phyloP scores from a whole-genome alignment of 2,888 invertebrate genomes.

The Ophion slaviceki region DNA sequence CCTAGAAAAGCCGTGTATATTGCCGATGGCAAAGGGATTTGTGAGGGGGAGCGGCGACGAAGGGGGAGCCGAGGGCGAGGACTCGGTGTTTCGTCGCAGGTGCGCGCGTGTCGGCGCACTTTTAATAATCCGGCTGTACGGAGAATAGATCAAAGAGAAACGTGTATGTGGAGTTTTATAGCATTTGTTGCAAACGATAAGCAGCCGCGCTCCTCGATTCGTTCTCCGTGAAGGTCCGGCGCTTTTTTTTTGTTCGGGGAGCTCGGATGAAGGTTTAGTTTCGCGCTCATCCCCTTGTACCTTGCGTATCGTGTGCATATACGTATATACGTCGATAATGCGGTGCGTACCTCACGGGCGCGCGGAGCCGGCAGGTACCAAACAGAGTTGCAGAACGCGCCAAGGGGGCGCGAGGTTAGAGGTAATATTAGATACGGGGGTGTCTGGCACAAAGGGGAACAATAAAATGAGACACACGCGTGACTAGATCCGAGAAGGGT shows the following conservation, averaged over 20 bases:
- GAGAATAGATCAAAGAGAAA: slow-evolving; percentile 71
- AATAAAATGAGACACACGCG: slow-evolving; percentile 76
- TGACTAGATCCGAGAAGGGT: slow-evolving; percentile 68
- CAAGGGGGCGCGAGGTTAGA: slow-evolving; percentile 43
- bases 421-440: slow-evolving; percentile 57
- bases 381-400: slow-evolving; percentile 69
- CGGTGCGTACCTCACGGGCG: slow-evolving; percentile 74
- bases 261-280: slow-evolving; percentile 4
- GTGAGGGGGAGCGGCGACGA: neutral
- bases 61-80: slow-evolving; percentile 24
- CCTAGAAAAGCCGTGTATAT: slow-evolving; percentile 64
- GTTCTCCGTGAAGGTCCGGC: slow-evolving; percentile 57
- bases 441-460: slow-evolving; percentile 62
- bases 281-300: slow-evolving; percentile 31
- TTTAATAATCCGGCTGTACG: slow-evolving; percentile 66
- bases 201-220: slow-evolving; percentile 46
- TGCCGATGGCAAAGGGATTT: slow-evolving; percentile 47
- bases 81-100: slow-evolving; percentile 67
- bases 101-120: slow-evolving; percentile 71
- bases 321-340: slow-evolving; percentile 12
- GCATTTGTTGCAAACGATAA: slow-evolving; percentile 53
- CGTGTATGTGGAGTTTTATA: slow-evolving; percentile 6
- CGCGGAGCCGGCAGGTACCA: slow-evolving; percentile 79
- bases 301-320: neutral
- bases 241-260: slow-evolving; percentile 14